Conservation (phyloP, 2,888 invertebrate genomes). For the Cerastis leucographa region DNA sequence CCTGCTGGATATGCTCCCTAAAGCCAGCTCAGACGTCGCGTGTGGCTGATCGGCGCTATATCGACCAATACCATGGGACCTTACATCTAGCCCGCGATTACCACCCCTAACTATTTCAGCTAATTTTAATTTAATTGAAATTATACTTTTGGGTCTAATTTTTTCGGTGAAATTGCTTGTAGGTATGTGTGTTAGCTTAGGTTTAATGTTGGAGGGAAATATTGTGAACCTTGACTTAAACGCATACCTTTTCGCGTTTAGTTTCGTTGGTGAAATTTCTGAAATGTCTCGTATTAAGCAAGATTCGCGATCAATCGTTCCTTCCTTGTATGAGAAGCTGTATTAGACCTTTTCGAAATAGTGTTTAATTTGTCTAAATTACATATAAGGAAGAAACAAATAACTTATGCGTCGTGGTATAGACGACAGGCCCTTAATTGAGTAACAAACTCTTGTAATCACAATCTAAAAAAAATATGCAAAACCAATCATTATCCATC, state of each 20-base stretch:
- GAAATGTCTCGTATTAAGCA: background rate
- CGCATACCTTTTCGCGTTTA: background rate
- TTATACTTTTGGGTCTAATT: constrained; percentile 33
- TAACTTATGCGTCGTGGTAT: background rate
- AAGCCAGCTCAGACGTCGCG: constrained; percentile 39
- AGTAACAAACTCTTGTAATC: background rate
- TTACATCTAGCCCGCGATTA: constrained; percentile 29
- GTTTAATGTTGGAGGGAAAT: background rate
- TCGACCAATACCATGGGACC: constrained; percentile 37
- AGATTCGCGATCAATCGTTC: background rate
- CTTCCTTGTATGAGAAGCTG: background rate
- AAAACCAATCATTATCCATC: background rate
- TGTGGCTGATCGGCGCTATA: constrained; percentile 44
- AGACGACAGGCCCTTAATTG: background rate
- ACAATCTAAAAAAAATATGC: background rate
- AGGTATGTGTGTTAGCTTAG: constrained; percentile 8
- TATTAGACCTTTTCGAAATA: no score
- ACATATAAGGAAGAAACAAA: background rate
- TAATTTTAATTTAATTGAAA: constrained; percentile 66
- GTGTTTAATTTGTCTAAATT: no score
- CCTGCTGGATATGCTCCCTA: background rate
- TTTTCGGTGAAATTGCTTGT: constrained; percentile 37
- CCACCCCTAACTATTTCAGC: constrained; percentile 39
- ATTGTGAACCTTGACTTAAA: background rate
- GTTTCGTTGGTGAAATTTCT: background rate